Evolutionary conservation across 2,888 invertebrate species (phyloP).

Genomic region (Toxonevra muliebris): DNA sequence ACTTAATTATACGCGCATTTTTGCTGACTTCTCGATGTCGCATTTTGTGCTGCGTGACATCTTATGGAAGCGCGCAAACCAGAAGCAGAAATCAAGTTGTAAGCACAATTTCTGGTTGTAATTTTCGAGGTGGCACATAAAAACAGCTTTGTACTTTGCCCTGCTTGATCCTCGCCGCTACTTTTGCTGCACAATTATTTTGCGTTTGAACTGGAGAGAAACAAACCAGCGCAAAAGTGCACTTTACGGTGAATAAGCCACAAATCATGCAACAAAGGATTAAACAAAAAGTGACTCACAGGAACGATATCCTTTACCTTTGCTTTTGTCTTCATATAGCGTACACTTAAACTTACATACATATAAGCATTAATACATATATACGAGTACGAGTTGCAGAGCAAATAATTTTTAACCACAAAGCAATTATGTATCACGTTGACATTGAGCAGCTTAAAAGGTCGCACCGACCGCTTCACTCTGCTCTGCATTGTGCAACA

Average conservation of each 20-base stretch:
- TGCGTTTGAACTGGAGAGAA: too few species aligned
- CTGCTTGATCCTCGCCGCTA: too few species aligned
- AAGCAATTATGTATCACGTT: constrained; percentile 52
- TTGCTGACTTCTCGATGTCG: constrained; percentile 18
- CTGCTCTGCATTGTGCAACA: constrained; percentile 17
- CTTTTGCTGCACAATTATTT: too few species aligned
- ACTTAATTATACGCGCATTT: constrained; percentile 29
- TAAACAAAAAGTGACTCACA: neutral
- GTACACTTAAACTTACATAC: neutral
- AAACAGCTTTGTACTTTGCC: too few species aligned
- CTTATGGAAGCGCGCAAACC: too few species aligned
- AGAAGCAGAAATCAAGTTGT: too few species aligned
- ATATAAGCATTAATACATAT: constrained; percentile 5
- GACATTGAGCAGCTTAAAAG: constrained; percentile 15
- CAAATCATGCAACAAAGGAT: too few species aligned
- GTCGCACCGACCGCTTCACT: constrained; percentile 35
- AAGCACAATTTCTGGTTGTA: too few species aligned
- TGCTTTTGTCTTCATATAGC: neutral
- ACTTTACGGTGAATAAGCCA: too few species aligned
- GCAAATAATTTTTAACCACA: constrained; percentile 27
- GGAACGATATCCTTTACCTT: neutral
- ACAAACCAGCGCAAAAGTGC: too few species aligned
- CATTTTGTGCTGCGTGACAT: too few species aligned
- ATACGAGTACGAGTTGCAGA: neutral
- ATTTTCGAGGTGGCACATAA: too few species aligned